Evolutionary conservation across 2,797 vertebrate genomes (phyloP), one percentile per base, ranked within the genome.

Genomic region (Chloroceryle inda): DNA sequence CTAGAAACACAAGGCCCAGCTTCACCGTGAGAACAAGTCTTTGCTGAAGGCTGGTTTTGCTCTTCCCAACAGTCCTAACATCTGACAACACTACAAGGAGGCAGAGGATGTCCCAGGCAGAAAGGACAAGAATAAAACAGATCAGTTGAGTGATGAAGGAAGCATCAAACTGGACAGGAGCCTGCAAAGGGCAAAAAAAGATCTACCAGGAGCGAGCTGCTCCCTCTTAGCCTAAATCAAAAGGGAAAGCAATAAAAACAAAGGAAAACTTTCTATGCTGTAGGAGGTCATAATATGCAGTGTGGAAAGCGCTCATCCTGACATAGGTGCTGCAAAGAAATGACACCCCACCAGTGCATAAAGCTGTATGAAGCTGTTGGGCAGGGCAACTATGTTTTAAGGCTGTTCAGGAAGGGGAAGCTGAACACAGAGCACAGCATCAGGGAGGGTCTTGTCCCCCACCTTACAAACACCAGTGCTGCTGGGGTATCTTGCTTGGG

Each of bases 241-340:
- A 47, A 64, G 10, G 19, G 31, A 13, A 79, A 73, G 23, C 11
- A 56, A 85, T 6, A 44, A 66, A 67, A 56, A 66, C 6, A 52
- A 66, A 77, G 26, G 16, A 6, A 52, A 78, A 63, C 11, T 7
- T 6, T 7, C 23, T 47, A 5, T 58, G 42, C 35, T 8, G 0
- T 0, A n/a, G 29, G 13, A 55, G 14, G 11, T 59, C 8, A 3
- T n/a, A 24, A 15, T 17, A 26, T 2, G 12, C 33, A 24, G 44
- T 1, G 8, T 15, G 33, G 17, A n/a, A 22, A 37, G 21, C n/a
- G 67, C 26, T 11, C 49, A 13, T 22, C 29, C 37, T 78, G 22
- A 22, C 1, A 1, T 1, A 58, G 47, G 22, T 61, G 35, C 52
- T 20, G 56, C 42, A 12, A 2, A 8, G 45, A 22, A 53, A 6